Evolutionary conservation across 2,888 invertebrate genomes (phyloP).

Genomic region (Euphydryas editha): DNA sequence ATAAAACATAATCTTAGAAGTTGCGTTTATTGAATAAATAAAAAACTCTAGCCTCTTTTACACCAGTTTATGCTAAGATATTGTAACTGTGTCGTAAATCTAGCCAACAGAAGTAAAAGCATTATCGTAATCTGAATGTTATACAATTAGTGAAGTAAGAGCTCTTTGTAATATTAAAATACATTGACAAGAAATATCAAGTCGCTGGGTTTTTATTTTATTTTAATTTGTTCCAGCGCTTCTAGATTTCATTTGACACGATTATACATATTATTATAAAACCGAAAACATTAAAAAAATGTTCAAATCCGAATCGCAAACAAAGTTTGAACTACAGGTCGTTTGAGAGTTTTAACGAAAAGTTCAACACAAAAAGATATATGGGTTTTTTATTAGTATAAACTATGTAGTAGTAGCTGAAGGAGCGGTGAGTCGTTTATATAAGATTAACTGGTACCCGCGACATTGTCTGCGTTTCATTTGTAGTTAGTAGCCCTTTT

Average conservation of each 20-base stretch:
- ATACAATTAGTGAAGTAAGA: constrained; percentile 62
- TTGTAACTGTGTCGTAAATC: constrained; percentile 52
- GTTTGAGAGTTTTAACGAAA: too few species aligned
- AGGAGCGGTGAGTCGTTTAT: too few species aligned
- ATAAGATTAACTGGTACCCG: too few species aligned
- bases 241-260: background rate
- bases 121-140: constrained; percentile 53
- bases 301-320: too few species aligned
- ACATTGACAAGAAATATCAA: constrained; percentile 5
- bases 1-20: too few species aligned
- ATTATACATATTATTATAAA: background rate
- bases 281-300: too few species aligned
- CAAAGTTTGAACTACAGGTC: too few species aligned
- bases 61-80: constrained; percentile 31
- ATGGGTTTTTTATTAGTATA: too few species aligned
- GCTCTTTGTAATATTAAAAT: constrained; percentile 29
- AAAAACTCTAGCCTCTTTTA: background rate
- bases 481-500: too few species aligned
- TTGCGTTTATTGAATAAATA: background rate
- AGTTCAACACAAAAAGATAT: too few species aligned
- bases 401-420: too few species aligned
- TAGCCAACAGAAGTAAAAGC: constrained; percentile 55
- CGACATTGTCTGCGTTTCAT: too few species aligned
- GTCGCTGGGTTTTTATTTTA: background rate
- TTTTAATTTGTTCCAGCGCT: background rate